A percentile compares a stretch with the other conserved stretches of the same genome.
Conservation (phyloP, 2,888 invertebrate species). For the Tridacna gigas region DNA sequence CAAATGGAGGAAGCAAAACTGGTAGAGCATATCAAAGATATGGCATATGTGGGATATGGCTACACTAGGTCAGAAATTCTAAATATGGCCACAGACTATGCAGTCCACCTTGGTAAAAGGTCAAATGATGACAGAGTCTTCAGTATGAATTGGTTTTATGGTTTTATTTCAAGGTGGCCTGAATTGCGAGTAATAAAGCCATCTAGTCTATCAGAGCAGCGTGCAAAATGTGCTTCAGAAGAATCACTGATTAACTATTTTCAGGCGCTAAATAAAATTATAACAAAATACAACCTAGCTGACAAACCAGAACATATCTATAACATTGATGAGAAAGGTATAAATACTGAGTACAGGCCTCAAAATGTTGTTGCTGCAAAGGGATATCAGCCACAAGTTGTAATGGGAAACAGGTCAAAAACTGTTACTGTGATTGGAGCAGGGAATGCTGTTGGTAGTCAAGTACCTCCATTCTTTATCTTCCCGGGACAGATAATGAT, state of each 20-base stretch:
- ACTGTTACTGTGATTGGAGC: slow-evolving; percentile 42
- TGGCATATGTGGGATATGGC: neutral
- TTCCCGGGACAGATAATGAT: slow-evolving; percentile 41
- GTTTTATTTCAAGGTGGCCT: no score
- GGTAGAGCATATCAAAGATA: no score
- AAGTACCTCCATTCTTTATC: slow-evolving; percentile 47
- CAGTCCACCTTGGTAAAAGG: neutral
- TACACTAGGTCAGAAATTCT: neutral
- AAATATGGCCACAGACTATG: neutral
- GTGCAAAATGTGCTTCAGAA: no score
- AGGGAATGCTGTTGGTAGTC: slow-evolving; percentile 37
- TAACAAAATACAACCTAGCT: neutral
- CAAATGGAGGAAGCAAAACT: neutral
- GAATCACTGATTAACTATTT: no score
- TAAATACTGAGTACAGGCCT: neutral
- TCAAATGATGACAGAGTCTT: no score
- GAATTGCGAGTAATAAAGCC: no score
- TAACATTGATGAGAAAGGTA: neutral
- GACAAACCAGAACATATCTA: neutral
- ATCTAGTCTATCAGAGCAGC: no score
- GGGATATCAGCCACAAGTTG: neutral
- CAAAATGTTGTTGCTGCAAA: neutral
- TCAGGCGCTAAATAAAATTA: neutral
- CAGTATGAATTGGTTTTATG: no score
- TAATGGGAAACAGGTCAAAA: slow-evolving; percentile 9